Conservation (phyloP, 1,140 invertebrate genomes). For the Andricus grossulariae region DNA sequence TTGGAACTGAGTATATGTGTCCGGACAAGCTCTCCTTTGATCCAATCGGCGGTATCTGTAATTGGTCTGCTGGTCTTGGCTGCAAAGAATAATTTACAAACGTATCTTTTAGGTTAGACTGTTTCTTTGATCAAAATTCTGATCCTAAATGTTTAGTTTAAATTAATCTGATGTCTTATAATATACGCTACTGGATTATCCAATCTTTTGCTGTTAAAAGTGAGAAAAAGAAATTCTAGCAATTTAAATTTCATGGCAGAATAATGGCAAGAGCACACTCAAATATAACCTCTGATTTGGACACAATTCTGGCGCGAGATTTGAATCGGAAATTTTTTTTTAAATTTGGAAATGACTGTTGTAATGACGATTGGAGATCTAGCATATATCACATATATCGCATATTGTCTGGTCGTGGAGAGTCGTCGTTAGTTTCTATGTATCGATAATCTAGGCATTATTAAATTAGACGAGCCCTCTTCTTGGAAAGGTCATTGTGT, state of each 20-base stretch:
- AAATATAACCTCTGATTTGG: too few relatives aligned
- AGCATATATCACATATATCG: neutral
- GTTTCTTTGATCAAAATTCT: constrained; percentile 31
- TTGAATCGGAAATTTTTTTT: too few relatives aligned
- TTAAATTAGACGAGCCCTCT: constrained; percentile 8
- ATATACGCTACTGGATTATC: neutral
- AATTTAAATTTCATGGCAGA: too few relatives aligned
- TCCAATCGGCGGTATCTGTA: constrained; percentile 91
- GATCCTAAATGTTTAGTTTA: neutral
- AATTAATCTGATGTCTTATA: neutral
- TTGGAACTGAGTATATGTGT: constrained; percentile 92
- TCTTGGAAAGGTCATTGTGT: constrained; percentile 49
- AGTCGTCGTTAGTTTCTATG: neutral
- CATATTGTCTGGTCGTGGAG: neutral
- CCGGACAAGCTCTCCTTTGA: constrained; percentile 89
- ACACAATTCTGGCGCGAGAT: too few relatives aligned
- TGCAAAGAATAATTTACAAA: constrained; percentile 78
- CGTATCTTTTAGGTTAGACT: neutral
- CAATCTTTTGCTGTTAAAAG: neutral
- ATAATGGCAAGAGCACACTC: too few relatives aligned
- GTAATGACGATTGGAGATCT: neutral
- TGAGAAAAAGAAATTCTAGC: too few relatives aligned
- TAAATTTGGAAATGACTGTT: too few relatives aligned
- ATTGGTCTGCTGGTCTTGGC: constrained; percentile 87
- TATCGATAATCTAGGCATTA: constrained; percentile 4